Conservation (phyloP, 2,888 invertebrate genomes). For the Mesoligia furuncula region DNA sequence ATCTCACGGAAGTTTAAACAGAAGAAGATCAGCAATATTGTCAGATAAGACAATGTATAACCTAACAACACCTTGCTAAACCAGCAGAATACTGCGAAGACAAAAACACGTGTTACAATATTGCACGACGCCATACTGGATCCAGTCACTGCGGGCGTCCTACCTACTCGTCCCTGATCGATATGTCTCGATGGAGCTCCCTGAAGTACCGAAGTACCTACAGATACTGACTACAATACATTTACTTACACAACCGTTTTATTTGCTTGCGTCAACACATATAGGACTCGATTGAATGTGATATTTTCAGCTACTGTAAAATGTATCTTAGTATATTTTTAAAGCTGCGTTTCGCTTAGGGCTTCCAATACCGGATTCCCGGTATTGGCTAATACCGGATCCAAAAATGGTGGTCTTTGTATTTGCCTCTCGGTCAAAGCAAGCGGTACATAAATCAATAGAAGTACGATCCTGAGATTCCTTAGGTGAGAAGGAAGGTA, state of each 20-base stretch:
- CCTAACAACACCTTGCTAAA: conserved; percentile 28
- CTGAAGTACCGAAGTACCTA: conserved; percentile 50
- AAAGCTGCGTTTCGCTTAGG: not conserved
- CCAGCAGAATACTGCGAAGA: conserved; percentile 32
- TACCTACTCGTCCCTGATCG: conserved; percentile 75
- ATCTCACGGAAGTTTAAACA: conserved; percentile 41
- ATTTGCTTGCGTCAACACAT: conserved; percentile 9
- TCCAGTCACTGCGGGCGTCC: conserved; percentile 52
- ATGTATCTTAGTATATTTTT: not conserved
- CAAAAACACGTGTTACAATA: conserved; percentile 53
- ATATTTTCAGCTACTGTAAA: not conserved
- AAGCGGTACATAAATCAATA: not conserved
- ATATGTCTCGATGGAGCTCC: conserved; percentile 82
- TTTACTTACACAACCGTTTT: conserved; percentile 11
- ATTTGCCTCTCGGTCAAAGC: not conserved
- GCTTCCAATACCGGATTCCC: not conserved
- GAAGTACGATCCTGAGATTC: too few relatives aligned
- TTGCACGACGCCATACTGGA: conserved; percentile 45
- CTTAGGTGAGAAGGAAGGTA: too few relatives aligned
- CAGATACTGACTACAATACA: conserved; percentile 27
- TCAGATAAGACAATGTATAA: conserved; percentile 20
- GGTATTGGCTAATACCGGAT: too few relatives aligned
- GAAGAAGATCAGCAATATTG: conserved; percentile 35
- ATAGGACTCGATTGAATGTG: conserved; percentile 21
- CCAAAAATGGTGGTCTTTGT: not conserved